phyloP scores from a whole-genome alignment of 1,140 invertebrate genomes.

The Lepidurus couesii region DNA sequence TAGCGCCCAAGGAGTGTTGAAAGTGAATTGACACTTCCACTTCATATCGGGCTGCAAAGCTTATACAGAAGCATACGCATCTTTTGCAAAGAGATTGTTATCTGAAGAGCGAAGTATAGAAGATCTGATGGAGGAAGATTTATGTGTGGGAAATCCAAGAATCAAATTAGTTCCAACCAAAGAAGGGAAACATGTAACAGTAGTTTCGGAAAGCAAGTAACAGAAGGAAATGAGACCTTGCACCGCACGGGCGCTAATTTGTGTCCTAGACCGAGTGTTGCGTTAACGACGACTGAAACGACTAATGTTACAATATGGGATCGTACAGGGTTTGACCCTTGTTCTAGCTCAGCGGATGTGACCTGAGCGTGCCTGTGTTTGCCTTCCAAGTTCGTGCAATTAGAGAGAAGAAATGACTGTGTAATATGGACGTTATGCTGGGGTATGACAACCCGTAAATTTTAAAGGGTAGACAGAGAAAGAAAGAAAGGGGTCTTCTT shows the following conservation, averaged over 20 bases:
- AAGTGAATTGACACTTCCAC: slow-evolving; percentile 1
- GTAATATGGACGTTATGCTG: slow-evolving; percentile 9
- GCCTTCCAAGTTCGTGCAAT: neutral
- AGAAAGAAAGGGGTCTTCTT: neutral
- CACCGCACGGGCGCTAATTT: slow-evolving; percentile 16
- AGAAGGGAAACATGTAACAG: neutral
- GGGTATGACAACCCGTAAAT: neutral
- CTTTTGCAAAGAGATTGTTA: neutral
- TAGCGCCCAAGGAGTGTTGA: neutral
- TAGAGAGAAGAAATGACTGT: slow-evolving; percentile 12
- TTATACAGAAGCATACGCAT: neutral
- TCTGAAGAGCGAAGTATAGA: no score
- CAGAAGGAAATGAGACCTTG: neutral
- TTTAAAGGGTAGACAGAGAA: neutral
- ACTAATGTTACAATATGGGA: slow-evolving; percentile 2
- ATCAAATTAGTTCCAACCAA: neutral
- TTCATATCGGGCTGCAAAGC: neutral
- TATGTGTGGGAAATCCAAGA: neutral
- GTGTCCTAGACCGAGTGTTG: neutral
- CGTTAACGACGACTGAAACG: neutral
- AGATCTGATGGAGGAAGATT: neutral
- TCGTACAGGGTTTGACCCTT: neutral
- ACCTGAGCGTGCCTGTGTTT: neutral
- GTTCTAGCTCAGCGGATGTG: neutral
- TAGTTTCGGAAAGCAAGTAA: neutral